Conservation (phyloP, 2,888 invertebrate species). For the Apamea epomidion region DNA sequence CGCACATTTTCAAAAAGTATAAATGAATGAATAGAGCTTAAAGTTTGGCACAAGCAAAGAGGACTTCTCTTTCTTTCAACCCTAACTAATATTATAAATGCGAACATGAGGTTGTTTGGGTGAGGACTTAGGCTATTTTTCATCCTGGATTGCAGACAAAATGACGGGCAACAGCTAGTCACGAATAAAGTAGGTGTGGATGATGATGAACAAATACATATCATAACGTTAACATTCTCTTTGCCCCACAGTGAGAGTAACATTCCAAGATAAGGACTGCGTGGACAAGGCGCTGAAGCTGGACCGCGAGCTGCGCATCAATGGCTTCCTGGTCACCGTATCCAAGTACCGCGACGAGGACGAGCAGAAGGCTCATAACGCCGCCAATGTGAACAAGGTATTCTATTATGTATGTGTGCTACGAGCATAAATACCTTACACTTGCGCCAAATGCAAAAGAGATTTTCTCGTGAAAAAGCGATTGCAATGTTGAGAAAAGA, state of each 20-base stretch:
- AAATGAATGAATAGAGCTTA: neutral
- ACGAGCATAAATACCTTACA: neutral
- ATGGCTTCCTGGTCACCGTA: constrained; percentile 88
- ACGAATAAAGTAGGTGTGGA: neutral
- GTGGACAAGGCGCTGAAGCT: constrained; percentile 87
- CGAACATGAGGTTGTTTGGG: neutral
- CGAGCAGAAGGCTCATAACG: constrained; percentile 85
- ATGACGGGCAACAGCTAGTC: neutral
- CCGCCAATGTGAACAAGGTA: constrained; percentile 84
- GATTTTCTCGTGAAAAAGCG: neutral
- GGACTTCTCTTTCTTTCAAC: neutral
- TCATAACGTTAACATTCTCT: neutral
- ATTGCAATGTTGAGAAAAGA: neutral
- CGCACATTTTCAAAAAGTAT: neutral
- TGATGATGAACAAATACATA: neutral
- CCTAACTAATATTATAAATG: neutral
- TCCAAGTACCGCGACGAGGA: constrained; percentile 89
- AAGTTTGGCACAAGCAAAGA: neutral
- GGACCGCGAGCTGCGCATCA: constrained; percentile 89
- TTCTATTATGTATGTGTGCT: constrained; percentile 23
- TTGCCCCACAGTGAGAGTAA: constrained; percentile 83
- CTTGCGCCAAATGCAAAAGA: neutral
- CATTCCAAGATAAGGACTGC: constrained; percentile 85
- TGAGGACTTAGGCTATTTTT: neutral
- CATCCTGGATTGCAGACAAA: neutral